phyloP scores from a whole-genome alignment of 2,888 invertebrate species.

The Stomorhina lunata region DNA sequence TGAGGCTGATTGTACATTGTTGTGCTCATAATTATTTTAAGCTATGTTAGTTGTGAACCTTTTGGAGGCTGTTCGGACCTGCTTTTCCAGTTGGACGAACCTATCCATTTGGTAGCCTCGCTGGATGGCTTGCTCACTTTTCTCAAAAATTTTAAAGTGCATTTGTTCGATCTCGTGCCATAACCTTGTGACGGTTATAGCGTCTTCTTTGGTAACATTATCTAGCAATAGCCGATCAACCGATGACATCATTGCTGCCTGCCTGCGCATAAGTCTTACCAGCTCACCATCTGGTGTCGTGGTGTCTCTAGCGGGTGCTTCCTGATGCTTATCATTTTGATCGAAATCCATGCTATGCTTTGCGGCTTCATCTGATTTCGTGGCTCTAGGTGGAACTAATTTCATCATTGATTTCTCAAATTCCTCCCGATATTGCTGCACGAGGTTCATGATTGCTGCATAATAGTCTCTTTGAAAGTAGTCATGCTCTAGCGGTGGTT shows the following conservation, averaged over 20 bases:
- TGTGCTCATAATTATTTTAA: not conserved
- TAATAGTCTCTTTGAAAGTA: not conserved
- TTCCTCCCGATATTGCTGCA: not conserved
- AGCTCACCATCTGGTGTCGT: not conserved
- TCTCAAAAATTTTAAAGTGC: not conserved
- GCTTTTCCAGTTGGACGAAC: not conserved
- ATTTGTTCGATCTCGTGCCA: not conserved
- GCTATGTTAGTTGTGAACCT: not conserved
- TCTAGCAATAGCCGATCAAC: not conserved
- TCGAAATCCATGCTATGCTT: too few species aligned
- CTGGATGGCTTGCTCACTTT: not conserved
- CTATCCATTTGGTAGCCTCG: constrained; percentile 3
- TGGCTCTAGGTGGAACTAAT: not conserved
- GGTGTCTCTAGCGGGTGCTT: not conserved
- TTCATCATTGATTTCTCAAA: not conserved
- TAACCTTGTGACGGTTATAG: not conserved
- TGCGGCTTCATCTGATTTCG: not conserved
- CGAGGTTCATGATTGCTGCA: too few species aligned
- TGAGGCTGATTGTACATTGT: not conserved
- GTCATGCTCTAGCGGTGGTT: not conserved
- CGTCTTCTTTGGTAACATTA: not conserved
- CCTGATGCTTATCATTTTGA: too few species aligned
- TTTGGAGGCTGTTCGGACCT: not conserved
- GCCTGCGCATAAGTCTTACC: not conserved
- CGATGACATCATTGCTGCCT: not conserved